Evolutionary conservation across 2,888 invertebrate genomes (phyloP), one percentile per base, ranked within the genome.

Genomic region (Cantharis flavilabris): DNA sequence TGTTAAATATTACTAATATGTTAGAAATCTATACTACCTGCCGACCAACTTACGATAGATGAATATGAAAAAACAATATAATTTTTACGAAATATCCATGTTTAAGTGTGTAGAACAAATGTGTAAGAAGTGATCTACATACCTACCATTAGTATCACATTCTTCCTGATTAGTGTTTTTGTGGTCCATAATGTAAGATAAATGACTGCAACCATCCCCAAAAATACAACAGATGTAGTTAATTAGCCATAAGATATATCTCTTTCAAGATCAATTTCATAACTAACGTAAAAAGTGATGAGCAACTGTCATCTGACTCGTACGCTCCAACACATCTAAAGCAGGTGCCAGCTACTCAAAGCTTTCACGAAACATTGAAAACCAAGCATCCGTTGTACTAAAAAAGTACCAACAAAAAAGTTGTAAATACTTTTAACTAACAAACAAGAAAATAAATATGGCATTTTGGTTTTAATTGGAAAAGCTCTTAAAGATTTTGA

Each of bases 221-320:
- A 81, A 81, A 76, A 78, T 73, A 71, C 70, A 81, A 81, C 84
- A 84, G 80, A 83, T 84, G 84, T 80, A 80, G 80, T 83, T 83
- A 84, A 84, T 84, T 84, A 84, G 83, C 79, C 84, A 80, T 83
- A 80, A 81, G 83, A 84, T 84, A 84, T 84, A 81, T 86, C 83
- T 83, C 80, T 82, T 83, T 83, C 83, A 80, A 81, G 80, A 82
- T 82, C 82, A 81, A 82, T 85, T 83, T 84, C 81, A 74, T 76
- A 77, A 74, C 20, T 65, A 18, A 69, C 65, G 62, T 78, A 77
- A 79, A 76, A 77, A 79, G 79, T 79, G 77, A 73, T 70, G 79
- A 67, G 71, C 69, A 69, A 73, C 75, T 77, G 79, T 79, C 79
- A 77, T 70, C 75, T 63, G 75, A 77, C 72, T 78, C 70, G 69